Percentiles rank a stretch among this genome's conserved stretches.
Evolutionary conservation across 2,113 vertebrate species (phyloP).

Genomic region (Scatophagus argus): DNA sequence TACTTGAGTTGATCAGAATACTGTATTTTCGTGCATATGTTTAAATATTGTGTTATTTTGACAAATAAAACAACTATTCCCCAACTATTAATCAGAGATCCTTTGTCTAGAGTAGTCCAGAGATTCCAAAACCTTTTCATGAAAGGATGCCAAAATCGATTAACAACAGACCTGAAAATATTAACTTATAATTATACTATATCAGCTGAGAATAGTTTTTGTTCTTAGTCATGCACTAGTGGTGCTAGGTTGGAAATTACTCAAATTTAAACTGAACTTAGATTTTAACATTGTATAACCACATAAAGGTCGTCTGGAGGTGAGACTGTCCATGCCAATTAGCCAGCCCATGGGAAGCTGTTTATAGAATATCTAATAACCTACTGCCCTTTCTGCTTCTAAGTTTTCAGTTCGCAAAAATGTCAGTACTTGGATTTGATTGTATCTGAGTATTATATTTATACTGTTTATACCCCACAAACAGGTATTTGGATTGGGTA

Average conservation of each 20-base stretch:
- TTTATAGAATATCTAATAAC: not conserved
- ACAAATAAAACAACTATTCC: slow-evolving; percentile 60
- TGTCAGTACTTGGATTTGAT: not conserved
- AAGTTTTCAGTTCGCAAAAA: not conserved
- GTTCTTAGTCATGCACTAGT: not conserved
- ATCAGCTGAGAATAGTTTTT: not conserved
- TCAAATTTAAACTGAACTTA: not conserved
- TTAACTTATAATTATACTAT: too few relatives aligned
- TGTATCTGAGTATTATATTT: not conserved
- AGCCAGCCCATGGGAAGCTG: not conserved
- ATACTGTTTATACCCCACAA: not conserved
- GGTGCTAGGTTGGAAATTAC: not conserved
- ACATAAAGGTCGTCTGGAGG: not conserved
- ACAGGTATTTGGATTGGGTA: not conserved
- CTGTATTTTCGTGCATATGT: slow-evolving; percentile 58
- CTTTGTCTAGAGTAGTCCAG: not conserved
- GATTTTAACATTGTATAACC: not conserved
- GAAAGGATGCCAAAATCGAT: not conserved
- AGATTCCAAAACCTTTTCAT: not conserved
- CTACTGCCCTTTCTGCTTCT: not conserved
- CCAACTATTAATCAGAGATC: slow-evolving; percentile 2
- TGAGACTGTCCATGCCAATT: not conserved
- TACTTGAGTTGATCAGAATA: slow-evolving; percentile 5
- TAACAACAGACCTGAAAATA: not conserved
- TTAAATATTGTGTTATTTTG: slow-evolving; percentile 68